These are phyloP conservation scores for Vollenhovia emeryi DNA, from an alignment of 1,140 invertebrate genomes.

Conservation along the genomic window DNA sequence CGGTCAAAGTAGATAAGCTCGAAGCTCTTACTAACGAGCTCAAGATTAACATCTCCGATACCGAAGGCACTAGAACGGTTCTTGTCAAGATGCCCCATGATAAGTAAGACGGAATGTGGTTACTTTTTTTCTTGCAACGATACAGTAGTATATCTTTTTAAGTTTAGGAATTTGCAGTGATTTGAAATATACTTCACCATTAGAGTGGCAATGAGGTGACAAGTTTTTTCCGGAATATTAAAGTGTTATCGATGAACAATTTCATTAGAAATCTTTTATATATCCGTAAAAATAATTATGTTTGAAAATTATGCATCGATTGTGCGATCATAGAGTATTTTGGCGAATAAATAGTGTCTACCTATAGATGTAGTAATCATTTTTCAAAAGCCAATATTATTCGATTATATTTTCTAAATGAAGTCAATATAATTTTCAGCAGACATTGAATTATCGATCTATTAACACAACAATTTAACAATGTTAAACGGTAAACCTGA, in stretches of 20 bases:
- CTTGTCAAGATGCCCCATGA: constrained; percentile 80
- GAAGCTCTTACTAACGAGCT: constrained; percentile 79
- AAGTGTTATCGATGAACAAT: neutral
- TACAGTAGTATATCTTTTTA: neutral
- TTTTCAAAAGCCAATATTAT: neutral
- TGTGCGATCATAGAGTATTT: neutral
- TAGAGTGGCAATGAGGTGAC: neutral
- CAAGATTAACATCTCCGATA: constrained; percentile 82
- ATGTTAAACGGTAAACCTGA: neutral
- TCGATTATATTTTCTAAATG: neutral
- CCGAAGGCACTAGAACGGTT: constrained; percentile 79
- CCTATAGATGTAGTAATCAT: neutral
- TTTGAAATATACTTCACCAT: neutral
- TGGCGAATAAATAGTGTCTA: neutral
- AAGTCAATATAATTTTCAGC: neutral
- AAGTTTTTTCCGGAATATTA: neutral
- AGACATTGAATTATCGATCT: neutral
- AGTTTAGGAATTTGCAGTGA: neutral
- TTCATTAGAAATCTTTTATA: neutral
- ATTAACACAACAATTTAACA: neutral
- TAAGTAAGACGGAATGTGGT: constrained; percentile 58
- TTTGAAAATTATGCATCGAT: neutral
- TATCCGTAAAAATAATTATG: neutral
- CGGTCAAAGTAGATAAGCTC: constrained; percentile 74
- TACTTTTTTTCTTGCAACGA: neutral